Percentiles rank a stretch among this genome's conserved stretches.
These are phyloP conservation scores for Tachina grossa DNA, from an alignment of 2,888 invertebrate species.

Conservation along the genomic window DNA sequence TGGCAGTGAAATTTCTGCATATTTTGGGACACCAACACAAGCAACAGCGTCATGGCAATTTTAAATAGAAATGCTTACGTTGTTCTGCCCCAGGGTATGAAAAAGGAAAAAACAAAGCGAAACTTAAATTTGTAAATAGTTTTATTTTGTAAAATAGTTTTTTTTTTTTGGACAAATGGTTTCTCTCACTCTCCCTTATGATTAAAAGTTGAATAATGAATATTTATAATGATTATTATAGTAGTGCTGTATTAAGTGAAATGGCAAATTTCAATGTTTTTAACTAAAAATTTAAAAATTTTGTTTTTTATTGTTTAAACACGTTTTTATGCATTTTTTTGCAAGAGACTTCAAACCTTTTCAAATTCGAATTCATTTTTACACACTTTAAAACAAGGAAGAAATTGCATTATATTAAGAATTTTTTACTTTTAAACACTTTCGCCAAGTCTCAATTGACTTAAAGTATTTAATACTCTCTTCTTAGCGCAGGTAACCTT, in stretches of 20 bases:
- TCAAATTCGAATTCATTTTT: too few relatives aligned
- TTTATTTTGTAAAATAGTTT: background rate
- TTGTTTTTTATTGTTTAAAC: too few relatives aligned
- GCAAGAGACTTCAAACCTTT: too few relatives aligned
- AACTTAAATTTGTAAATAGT: background rate
- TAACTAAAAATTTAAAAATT: too few relatives aligned
- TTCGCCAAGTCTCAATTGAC: too few relatives aligned
- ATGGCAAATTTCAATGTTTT: background rate
- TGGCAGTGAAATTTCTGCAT: background rate
- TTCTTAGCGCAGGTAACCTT: too few relatives aligned
- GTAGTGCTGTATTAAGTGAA: background rate
- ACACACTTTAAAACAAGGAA: too few relatives aligned
- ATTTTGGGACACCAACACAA: background rate
- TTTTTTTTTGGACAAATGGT: background rate
- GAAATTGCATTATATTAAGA: too few relatives aligned
- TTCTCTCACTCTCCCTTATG: background rate
- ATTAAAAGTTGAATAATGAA: background rate
- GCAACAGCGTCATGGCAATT: background rate
- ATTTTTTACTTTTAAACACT: too few relatives aligned
- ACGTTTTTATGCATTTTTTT: background rate
- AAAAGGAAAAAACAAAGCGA: background rate
- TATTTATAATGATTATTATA: conserved; percentile 9
- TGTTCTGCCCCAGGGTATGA: too few relatives aligned
- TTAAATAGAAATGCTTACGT: background rate
- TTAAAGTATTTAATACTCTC: too few relatives aligned